phyloP scores from a whole-genome alignment of 2,888 invertebrate species.

The Nomada flava region DNA sequence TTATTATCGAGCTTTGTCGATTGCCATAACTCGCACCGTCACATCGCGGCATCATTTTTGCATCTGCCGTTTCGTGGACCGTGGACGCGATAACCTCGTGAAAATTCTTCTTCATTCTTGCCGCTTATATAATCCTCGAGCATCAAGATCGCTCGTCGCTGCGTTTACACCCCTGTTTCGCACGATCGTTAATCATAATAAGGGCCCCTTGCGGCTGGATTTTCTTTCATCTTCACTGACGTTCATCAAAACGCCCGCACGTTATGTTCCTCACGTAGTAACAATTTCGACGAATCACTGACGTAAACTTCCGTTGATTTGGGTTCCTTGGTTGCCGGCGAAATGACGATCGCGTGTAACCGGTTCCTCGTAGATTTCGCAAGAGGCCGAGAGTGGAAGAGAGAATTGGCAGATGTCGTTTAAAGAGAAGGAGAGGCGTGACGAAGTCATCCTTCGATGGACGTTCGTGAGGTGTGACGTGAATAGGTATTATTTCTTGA shows the following conservation, averaged over 20 bases:
- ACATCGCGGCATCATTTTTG: conserved; percentile 51
- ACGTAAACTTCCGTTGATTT: conserved; percentile 8
- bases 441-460: no score
- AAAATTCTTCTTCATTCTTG: conserved; percentile 59
- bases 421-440: background rate
- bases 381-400: background rate
- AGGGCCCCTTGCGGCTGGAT: conserved; percentile 13
- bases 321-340: background rate
- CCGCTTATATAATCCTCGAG: conserved; percentile 48
- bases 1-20: conserved; percentile 52
- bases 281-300: conserved; percentile 25
- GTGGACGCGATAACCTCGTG: conserved; percentile 47
- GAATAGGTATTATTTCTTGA: background rate
- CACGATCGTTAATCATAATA: conserved; percentile 55
- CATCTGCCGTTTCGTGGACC: conserved; percentile 47
- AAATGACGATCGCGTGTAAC: conserved; percentile 13
- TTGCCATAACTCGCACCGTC: conserved; percentile 52
- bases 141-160: conserved; percentile 37
- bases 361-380: conserved; percentile 26
- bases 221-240: conserved; percentile 1
- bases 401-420: background rate
- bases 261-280: conserved; percentile 13
- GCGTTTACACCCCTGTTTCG: conserved; percentile 34
- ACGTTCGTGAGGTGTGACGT: background rate
- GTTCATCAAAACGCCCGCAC: conserved; percentile 6